phyloP scores from a whole-genome alignment of 2,113 vertebrate species.

The Phainopepla nitens region DNA sequence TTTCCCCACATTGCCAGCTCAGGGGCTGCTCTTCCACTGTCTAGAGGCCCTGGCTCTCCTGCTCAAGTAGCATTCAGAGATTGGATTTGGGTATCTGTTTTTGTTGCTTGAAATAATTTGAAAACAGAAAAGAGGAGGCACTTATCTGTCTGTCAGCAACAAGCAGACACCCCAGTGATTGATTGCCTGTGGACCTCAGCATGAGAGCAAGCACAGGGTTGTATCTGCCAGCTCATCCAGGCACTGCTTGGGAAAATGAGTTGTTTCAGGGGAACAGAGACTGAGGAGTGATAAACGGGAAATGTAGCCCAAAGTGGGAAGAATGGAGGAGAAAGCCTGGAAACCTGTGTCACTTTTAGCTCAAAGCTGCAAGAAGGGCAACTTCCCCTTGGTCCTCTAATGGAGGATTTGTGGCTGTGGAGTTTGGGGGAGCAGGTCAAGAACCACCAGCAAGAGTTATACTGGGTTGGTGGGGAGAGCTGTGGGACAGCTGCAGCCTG shows the following conservation, averaged over 20 bases:
- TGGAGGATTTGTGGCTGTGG: neutral
- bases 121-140: neutral
- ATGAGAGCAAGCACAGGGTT: neutral
- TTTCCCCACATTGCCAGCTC: fast-evolving
- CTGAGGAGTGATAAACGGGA: neutral
- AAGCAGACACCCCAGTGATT: neutral
- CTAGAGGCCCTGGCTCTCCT: neutral
- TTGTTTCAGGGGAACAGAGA: neutral
- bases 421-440: neutral
- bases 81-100: neutral
- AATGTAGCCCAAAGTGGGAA: neutral
- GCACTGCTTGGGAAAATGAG: neutral
- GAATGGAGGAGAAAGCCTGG: neutral
- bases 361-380: neutral
- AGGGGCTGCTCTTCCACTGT: neutral
- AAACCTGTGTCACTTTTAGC: neutral
- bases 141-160: neutral
- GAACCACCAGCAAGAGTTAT: neutral
- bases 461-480: neutral
- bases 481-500: neutral
- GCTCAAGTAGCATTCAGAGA: neutral
- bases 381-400: neutral
- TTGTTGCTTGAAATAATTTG: neutral
- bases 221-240: neutral
- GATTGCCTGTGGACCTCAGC: neutral